Evolutionary conservation across 2,797 vertebrate species (phyloP).

Genomic region (Pelochelys cantorii): DNA sequence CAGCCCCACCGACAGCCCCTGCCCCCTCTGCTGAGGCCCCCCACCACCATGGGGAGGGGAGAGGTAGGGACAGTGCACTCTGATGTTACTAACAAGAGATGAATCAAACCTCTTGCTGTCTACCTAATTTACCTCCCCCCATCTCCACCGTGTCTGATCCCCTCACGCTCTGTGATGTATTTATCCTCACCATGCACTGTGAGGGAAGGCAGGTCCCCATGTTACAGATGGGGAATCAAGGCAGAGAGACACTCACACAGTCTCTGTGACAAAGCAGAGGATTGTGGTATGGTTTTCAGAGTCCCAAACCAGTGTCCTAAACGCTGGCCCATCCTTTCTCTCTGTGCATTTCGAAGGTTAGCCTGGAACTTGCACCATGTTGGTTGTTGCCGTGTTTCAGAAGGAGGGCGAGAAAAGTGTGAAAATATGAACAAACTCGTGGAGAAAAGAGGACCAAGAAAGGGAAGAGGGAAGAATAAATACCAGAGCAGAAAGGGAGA

Average conservation of each 20-base stretch:
- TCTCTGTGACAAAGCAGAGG: not conserved
- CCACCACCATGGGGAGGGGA: too few species aligned
- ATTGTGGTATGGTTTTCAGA: not conserved
- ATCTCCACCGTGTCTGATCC: not conserved
- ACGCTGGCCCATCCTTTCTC: not conserved
- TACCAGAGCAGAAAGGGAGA: not conserved
- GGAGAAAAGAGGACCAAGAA: too few species aligned
- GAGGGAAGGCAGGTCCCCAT: not conserved
- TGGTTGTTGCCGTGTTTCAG: too few species aligned
- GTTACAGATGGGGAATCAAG: not conserved
- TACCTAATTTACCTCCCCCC: not conserved
- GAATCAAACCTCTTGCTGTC: not conserved
- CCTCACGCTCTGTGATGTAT: not conserved
- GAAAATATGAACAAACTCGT: too few species aligned
- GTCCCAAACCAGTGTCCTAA: not conserved
- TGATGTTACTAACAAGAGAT: not conserved
- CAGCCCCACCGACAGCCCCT: too few species aligned
- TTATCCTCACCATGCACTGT: not conserved
- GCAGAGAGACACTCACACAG: not conserved
- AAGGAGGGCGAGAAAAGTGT: too few species aligned
- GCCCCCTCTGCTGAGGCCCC: too few species aligned
- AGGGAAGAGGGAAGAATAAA: not conserved
- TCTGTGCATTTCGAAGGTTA: not conserved
- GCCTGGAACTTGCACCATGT: too few species aligned
- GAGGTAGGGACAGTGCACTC: too few species aligned